These are phyloP conservation scores for Notospermus geniculatus DNA, from an alignment of 1,140 invertebrate genomes.

Conservation along the genomic window DNA sequence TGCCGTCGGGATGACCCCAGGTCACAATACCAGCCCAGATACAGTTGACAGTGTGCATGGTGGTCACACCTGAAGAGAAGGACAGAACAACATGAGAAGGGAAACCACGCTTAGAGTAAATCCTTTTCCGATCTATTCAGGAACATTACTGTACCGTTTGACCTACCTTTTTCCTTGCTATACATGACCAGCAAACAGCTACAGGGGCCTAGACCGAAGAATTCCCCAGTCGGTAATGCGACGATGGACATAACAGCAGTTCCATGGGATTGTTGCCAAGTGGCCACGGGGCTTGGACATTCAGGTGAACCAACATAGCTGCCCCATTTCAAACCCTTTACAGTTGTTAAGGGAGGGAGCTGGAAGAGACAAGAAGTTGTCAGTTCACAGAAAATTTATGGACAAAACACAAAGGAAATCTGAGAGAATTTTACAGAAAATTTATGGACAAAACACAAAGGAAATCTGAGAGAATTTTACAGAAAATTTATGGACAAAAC, in stretches of 20 bases:
- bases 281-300: slow-evolving; percentile 61
- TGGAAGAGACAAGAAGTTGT: slow-evolving; percentile 30
- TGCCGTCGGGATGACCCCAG: slow-evolving; percentile 70
- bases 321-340: slow-evolving; percentile 75
- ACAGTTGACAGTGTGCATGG: slow-evolving; percentile 53
- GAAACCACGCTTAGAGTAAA: too few relatives aligned
- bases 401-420: too few relatives aligned
- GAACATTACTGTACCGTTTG: too few relatives aligned
- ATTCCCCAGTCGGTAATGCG: slow-evolving; percentile 69
- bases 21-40: slow-evolving; percentile 63
- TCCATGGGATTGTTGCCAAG: slow-evolving; percentile 62
- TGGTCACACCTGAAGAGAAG: slow-evolving; percentile 26
- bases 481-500: too few relatives aligned
- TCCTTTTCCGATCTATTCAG: too few relatives aligned
- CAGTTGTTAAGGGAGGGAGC: slow-evolving; percentile 40
- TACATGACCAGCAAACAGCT: slow-evolving; percentile 66
- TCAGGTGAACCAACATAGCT: slow-evolving; percentile 78
- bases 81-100: too few relatives aligned
- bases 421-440: too few relatives aligned
- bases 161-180: slow-evolving; percentile 64
- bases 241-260: slow-evolving; percentile 62
- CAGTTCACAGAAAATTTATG: too few relatives aligned
- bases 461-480: too few relatives aligned
- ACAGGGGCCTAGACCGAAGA: slow-evolving; percentile 66
- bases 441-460: too few relatives aligned